Evolutionary conservation across 2,797 vertebrate species (phyloP), one percentile per base, ranked within the genome.

Genomic region (Steatocranus sp.): DNA sequence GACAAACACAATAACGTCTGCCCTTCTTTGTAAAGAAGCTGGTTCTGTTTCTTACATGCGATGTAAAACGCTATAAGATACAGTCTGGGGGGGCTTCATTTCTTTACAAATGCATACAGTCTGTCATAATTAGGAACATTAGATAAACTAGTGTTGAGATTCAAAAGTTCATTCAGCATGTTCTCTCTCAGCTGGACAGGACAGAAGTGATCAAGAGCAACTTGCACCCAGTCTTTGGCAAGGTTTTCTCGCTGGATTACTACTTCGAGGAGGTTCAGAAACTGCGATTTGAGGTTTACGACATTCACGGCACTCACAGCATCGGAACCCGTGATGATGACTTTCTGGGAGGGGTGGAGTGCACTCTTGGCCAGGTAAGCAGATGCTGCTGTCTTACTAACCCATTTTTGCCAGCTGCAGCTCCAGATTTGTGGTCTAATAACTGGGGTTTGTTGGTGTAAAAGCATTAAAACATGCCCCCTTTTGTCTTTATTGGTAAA

Each of bases 251-350:
- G 0, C 87, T 98, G 41, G 98, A 99, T 88, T 99, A 98, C 91
- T 99, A 97, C 91, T 99, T 99, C 1, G 98, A 99, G 94, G 98
- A 99, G 91, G 98, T 98, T 14, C 98, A 99, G 96, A 98, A 97
- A 92, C 96, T 99, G 87, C 97, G 98, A 1, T 99, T 99, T 1
- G 98, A 99, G 89, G 98, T 98, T 36, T 99, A 98, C 0, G 98
- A 99, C 95, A 98, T 97, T 78, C 98, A 97, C 0, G 97, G 98
- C 50, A 96, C 98, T 9, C 93, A 97, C 10, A 96, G 96, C 56
- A 96, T 98, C 1, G 96, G 97, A 78, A 96, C 97, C 0, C 97
- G 97, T 0, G 98, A 98, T 0, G 98, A 99, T 0, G 98, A 99
- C 93, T 99, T 99, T 90, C 93, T 99, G 80, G 98, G 98, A 4